phyloP scores from a whole-genome alignment of 2,113 vertebrate species.

The Osmerus mordax region DNA sequence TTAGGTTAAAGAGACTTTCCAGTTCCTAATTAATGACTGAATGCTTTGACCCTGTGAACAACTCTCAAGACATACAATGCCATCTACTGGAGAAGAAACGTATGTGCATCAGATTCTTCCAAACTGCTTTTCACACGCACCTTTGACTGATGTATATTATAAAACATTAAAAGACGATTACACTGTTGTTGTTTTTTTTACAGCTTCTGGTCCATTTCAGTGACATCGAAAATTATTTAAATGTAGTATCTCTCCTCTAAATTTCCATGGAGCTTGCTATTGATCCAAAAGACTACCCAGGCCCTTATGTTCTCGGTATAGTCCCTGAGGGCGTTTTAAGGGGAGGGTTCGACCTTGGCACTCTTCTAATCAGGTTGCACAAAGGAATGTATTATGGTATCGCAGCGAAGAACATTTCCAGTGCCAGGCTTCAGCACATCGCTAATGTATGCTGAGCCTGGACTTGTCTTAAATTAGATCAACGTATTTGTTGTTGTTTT shows the following conservation, averaged over 20 bases:
- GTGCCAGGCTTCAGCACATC: not conserved
- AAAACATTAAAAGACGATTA: too few species aligned
- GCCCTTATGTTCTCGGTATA: constrained; percentile 20
- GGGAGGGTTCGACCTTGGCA: constrained; percentile 14
- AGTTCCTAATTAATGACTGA: not conserved
- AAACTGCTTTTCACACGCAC: too few species aligned
- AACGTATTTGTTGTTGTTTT: too few species aligned
- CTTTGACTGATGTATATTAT: too few species aligned
- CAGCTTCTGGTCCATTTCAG: too few species aligned
- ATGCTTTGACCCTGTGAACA: not conserved
- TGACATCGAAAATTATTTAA: not conserved
- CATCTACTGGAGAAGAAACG: constrained; percentile 49
- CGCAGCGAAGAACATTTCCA: not conserved
- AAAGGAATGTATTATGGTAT: constrained; percentile 9
- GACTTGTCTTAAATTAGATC: too few species aligned
- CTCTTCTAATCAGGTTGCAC: constrained; percentile 25
- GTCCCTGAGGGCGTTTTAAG: constrained; percentile 33
- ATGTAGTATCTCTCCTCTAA: constrained; percentile 4
- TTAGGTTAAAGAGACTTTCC: not conserved
- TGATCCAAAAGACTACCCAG: constrained; percentile 25
- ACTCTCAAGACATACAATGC: constrained; percentile 40
- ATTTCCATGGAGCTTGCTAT: constrained; percentile 27
- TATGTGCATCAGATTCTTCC: constrained; percentile 8
- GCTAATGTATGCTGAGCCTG: too few species aligned
- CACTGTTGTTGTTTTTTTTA: too few species aligned